Conservation (phyloP, 2,888 invertebrate genomes). For the Polyommatus icarus region DNA sequence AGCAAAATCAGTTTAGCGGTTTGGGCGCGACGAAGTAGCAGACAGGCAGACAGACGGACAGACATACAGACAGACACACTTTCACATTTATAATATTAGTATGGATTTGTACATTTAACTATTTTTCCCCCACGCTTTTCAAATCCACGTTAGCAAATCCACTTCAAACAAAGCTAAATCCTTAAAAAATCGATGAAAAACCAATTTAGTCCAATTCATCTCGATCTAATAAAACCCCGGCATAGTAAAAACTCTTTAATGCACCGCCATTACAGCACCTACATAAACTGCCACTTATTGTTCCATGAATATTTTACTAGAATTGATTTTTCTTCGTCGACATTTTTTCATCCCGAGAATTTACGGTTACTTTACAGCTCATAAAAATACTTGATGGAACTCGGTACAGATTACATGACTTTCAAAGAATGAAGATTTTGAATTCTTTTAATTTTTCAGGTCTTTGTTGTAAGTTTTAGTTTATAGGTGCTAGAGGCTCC, state of each 20-base stretch:
- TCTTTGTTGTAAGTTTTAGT: not conserved
- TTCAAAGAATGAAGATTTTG: not conserved
- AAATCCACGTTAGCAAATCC: too few relatives aligned
- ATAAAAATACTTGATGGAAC: slow-evolving; percentile 27
- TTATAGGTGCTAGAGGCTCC: not conserved
- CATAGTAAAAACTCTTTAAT: slow-evolving; percentile 48
- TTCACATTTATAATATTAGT: too few relatives aligned
- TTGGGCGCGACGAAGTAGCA: too few relatives aligned
- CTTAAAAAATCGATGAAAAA: slow-evolving; percentile 24
- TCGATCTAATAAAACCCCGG: slow-evolving; percentile 35
- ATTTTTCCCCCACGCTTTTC: too few relatives aligned
- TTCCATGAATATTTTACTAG: slow-evolving; percentile 55
- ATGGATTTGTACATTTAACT: too few relatives aligned
- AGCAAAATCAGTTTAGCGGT: too few relatives aligned
- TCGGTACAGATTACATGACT: not conserved
- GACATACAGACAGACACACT: too few relatives aligned
- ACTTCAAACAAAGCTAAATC: not conserved
- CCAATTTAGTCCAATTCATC: slow-evolving; percentile 26
- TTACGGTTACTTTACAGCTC: slow-evolving; percentile 18
- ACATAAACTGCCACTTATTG: slow-evolving; percentile 57
- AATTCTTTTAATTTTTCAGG: not conserved
- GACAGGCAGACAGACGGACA: too few relatives aligned
- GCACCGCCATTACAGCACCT: slow-evolving; percentile 54
- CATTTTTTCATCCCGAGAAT: slow-evolving; percentile 29
- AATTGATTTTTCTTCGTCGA: slow-evolving; percentile 40